These are phyloP conservation scores for Bujurquina vittata DNA, from an alignment of 2,113 vertebrate genomes.

Conservation along the genomic window DNA sequence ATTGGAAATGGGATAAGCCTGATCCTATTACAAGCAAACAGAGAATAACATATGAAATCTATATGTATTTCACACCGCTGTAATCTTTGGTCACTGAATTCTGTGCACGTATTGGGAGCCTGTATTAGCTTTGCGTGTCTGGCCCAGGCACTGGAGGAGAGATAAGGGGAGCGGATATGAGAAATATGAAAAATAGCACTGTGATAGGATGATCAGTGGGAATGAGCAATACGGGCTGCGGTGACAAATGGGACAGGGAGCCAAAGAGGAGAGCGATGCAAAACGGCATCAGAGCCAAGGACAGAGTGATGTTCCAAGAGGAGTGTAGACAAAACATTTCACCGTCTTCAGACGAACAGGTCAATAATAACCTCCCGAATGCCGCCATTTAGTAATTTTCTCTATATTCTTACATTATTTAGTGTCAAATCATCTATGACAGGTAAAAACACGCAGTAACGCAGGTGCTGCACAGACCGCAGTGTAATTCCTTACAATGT, in stretches of 20 bases:
- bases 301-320: conserved; percentile 62
- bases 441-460: conserved; percentile 5
- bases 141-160: conserved; percentile 71
- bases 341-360: conserved; percentile 52
- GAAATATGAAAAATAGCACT: conserved; percentile 82
- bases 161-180: conserved; percentile 82
- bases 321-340: conserved; percentile 42
- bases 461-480: background rate
- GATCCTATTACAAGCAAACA: conserved; percentile 72
- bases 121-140: conserved; percentile 81
- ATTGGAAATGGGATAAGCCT: conserved; percentile 73
- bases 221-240: conserved; percentile 70
- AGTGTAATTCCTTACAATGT: background rate
- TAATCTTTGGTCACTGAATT: conserved; percentile 71
- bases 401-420: conserved; percentile 13
- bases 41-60: conserved; percentile 74
- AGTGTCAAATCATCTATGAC: background rate
- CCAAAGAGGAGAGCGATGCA: conserved; percentile 74
- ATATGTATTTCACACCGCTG: conserved; percentile 76
- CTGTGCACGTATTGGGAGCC: conserved; percentile 70
- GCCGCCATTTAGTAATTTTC: conserved; percentile 45
- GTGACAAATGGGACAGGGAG: conserved; percentile 79
- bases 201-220: conserved; percentile 81
- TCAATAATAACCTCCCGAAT: conserved; percentile 56
- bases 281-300: conserved; percentile 70